Evolutionary conservation across 2,113 vertebrate genomes (phyloP).

Genomic region (Cichladusa arquata): DNA sequence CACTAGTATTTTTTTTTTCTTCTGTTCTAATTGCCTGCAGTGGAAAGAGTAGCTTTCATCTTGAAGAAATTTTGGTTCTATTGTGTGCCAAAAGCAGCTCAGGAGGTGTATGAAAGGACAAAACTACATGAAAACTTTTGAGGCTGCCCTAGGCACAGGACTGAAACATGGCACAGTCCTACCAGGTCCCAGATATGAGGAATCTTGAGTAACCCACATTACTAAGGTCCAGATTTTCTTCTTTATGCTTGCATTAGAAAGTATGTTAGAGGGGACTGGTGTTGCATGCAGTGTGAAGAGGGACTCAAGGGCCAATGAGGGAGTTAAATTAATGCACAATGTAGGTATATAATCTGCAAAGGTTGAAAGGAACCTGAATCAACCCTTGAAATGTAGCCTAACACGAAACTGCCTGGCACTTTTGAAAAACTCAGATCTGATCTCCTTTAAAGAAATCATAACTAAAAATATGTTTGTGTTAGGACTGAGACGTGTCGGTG

Average conservation of each 20-base stretch:
- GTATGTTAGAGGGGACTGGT: not conserved
- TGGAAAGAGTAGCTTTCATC: not conserved
- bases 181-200: not conserved
- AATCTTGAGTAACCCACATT: not conserved
- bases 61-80: not conserved
- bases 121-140: not conserved
- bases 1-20: not conserved
- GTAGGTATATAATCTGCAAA: not conserved
- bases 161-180: not conserved
- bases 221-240: not conserved
- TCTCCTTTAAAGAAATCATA: not conserved
- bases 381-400: not conserved
- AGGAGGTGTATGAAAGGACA: not conserved
- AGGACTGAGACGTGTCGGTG: not conserved
- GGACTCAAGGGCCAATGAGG: not conserved
- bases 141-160: not conserved
- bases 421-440: not conserved
- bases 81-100: rapidly evolving
- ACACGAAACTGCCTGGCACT: not conserved
- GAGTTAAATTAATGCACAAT: not conserved
- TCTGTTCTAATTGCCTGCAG: not conserved
- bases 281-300: not conserved
- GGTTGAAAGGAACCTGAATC: not conserved
- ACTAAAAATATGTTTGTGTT: not conserved
- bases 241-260: not conserved